These are phyloP conservation scores for Agrotis clavis DNA, from an alignment of 2,888 invertebrate species.

Conservation along the genomic window DNA sequence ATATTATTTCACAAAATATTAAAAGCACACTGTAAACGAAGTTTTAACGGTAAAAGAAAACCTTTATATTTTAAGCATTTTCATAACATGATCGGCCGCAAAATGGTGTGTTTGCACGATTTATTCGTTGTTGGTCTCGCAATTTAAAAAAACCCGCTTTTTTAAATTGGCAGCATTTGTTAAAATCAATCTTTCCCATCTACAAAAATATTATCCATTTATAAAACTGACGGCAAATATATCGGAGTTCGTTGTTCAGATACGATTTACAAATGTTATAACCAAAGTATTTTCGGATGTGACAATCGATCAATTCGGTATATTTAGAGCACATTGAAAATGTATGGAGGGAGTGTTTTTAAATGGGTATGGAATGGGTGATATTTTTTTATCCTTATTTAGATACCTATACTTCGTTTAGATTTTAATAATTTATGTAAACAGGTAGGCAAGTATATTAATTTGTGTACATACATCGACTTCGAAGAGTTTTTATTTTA, in stretches of 20 bases:
- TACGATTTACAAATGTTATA: constrained; percentile 19
- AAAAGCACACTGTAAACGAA: background rate
- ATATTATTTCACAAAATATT: background rate
- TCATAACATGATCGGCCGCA: background rate
- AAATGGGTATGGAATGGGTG: constrained; percentile 7
- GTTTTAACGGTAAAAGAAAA: background rate
- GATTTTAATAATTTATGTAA: background rate
- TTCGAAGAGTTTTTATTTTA: background rate
- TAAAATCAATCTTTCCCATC: constrained; percentile 23
- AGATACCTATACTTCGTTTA: background rate
- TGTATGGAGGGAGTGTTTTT: background rate
- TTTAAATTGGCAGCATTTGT: background rate
- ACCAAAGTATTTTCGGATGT: constrained; percentile 17
- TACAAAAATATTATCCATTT: constrained; percentile 40
- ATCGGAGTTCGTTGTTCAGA: constrained; percentile 25
- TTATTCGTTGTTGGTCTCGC: background rate
- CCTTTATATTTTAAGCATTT: background rate
- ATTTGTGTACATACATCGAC: too few species aligned
- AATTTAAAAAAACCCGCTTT: constrained; percentile 16
- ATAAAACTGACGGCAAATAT: constrained; percentile 33
- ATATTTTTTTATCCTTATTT: background rate
- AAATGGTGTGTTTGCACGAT: background rate
- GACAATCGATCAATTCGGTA: constrained; percentile 42
- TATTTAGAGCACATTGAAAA: constrained; percentile 18
- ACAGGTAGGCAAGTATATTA: too few species aligned